Evolutionary conservation across 2,113 vertebrate genomes (phyloP), one percentile per base, ranked within the genome.

Genomic region (Rhinoptilus africanus): DNA sequence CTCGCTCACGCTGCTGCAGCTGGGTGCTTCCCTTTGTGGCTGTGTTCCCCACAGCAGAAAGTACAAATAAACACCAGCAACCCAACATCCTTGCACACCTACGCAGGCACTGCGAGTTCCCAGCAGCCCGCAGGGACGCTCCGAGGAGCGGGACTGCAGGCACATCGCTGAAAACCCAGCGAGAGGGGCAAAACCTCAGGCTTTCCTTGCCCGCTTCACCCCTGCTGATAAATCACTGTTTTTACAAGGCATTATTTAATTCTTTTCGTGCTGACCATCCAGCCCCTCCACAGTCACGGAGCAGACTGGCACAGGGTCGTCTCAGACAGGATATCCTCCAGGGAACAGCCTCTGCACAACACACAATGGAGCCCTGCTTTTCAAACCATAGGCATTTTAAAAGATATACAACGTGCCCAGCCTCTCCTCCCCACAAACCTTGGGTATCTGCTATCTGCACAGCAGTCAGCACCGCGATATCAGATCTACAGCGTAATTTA

Each of bases 321-420:
- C 97, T 96, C 97, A 96, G 98, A 98, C 98, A 98, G 98, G 98
- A 98, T 98, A 98, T 98, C 98, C 98, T 98, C 97, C 94, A 95
- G 97, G 96, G 97, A 98, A 97, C 97, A 98, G 97, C 96, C 97
- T 98, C 97, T 83, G 96, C 71, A 92, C 84, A 96, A 90, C 82
- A 91, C 57, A 85, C 97, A 98, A 98, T 96, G 95, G 96, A 96
- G 96, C 94, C 88, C 91, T 93, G 88, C 83, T 66, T 96, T 87
- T 97, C 68, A 62, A 85, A 54, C 43, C 17, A 6, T 53, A 93
- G 85, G 91, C 85, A 47, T 88, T 66, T 89, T 74, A 88, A 73
- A 74, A 87, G 60, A 89, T 8, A 67, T 22, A 48, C 60, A 26
- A 19, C 1, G 0, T 75, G 81, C 91, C 91, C 91, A 64, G 4